phyloP scores from a whole-genome alignment of 2,113 vertebrate species.

The sheep (Ovis aries) region DNA sequence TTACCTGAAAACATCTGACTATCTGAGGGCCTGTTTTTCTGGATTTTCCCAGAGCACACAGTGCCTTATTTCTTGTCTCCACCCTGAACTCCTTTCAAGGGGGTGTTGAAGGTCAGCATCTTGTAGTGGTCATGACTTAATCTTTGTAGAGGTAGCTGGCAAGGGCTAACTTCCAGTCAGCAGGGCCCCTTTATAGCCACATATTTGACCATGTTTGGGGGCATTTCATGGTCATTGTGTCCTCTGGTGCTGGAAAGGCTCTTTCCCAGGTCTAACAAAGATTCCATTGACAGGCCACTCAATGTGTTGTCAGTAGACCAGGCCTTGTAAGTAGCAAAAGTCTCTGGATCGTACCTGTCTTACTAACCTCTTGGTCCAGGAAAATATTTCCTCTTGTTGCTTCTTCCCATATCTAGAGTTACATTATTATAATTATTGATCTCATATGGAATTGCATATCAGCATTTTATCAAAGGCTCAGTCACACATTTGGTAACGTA shows the following conservation, averaged over 20 bases:
- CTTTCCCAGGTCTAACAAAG: too few relatives aligned
- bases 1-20: neutral
- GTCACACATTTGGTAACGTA: neutral
- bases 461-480: neutral
- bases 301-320: neutral
- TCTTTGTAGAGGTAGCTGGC: neutral
- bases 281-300: too few relatives aligned
- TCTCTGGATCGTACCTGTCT: neutral
- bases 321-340: neutral
- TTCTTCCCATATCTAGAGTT: neutral
- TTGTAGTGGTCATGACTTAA: neutral
- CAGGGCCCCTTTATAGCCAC: neutral
- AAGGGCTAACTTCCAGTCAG: neutral
- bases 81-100: neutral
- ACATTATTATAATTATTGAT: neutral
- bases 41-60: neutral
- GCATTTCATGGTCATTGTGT: neutral
- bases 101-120: neutral
- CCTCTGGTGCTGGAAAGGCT: too few relatives aligned
- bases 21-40: neutral
- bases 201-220: neutral
- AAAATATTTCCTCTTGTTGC: neutral
- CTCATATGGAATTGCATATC: neutral
- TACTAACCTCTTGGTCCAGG: neutral
- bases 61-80: neutral